These are phyloP conservation scores for Heliconius hermathena DNA, from an alignment of 1,140 invertebrate genomes.

Conservation along the genomic window DNA sequence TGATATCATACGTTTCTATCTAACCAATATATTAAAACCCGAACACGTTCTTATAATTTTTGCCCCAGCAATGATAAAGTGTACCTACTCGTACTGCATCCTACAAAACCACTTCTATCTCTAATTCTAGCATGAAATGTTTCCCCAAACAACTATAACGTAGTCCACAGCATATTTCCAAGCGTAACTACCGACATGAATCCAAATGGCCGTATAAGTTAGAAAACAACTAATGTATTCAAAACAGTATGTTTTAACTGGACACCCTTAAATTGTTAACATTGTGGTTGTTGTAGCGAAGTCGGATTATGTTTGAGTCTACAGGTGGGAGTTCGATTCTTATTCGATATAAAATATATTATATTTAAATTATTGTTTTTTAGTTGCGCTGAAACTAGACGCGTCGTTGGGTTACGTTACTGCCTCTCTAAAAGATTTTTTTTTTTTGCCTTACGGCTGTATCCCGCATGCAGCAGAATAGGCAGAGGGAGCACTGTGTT, in stretches of 20 bases:
- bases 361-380: too few relatives aligned
- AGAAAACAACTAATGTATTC: slow-evolving; percentile 38
- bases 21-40: neutral
- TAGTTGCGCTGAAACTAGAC: too few relatives aligned
- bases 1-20: neutral
- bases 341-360: neutral
- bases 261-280: slow-evolving; percentile 31
- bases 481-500: too few relatives aligned
- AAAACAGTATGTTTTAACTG: slow-evolving; percentile 32
- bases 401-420: neutral
- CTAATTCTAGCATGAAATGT: slow-evolving; percentile 32
- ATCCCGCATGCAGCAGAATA: too few relatives aligned
- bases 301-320: neutral
- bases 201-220: slow-evolving; percentile 36
- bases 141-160: slow-evolving; percentile 38
- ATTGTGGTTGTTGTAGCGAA: neutral
- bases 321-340: neutral
- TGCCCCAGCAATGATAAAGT: slow-evolving; percentile 11
- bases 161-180: slow-evolving; percentile 38
- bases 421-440: neutral
- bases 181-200: slow-evolving; percentile 36
- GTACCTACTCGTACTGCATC: neutral
- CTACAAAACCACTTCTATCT: slow-evolving; percentile 27
- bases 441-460: too few relatives aligned
- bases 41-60: neutral